A percentile compares a stretch with the other conserved stretches of the same genome.
Evolutionary conservation across 1,140 invertebrate genomes (phyloP).

Genomic region (Drosophila simulans): DNA sequence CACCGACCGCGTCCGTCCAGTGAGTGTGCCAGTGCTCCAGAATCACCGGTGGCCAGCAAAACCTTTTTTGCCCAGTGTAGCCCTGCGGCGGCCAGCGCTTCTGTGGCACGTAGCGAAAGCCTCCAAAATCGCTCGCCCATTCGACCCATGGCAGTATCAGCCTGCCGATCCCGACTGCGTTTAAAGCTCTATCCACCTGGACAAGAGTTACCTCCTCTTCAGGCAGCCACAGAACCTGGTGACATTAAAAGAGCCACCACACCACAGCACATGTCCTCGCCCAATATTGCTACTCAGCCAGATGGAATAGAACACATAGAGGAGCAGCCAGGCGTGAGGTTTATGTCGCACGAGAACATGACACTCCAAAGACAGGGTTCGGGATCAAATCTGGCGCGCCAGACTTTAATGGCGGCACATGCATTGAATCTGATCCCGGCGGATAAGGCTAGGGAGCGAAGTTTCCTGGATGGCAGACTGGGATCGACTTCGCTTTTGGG

Average conservation of each 20-base stretch:
- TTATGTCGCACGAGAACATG: constrained; percentile 83
- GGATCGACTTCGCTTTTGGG: constrained; percentile 92
- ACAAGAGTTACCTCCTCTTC: constrained; percentile 66
- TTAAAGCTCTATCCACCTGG: constrained; percentile 81
- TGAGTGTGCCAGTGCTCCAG: constrained; percentile 79
- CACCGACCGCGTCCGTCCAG: constrained; percentile 60
- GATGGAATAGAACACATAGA: constrained; percentile 45
- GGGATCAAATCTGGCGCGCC: constrained; percentile 86
- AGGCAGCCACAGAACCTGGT: constrained; percentile 32
- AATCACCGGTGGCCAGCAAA: constrained; percentile 76
- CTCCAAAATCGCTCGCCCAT: constrained; percentile 70
- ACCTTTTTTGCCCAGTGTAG: constrained; percentile 63
- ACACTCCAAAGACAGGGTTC: constrained; percentile 67
- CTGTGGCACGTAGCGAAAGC: constrained; percentile 61
- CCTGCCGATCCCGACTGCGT: constrained; percentile 78
- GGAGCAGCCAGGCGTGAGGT: constrained; percentile 58
- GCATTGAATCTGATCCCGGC: constrained; percentile 92
- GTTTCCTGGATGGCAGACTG: constrained; percentile 91
- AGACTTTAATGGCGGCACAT: constrained; percentile 90
- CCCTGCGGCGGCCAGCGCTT: constrained; percentile 32
- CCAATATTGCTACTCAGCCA: constrained; percentile 80
- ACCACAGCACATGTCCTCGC: constrained; percentile 83
- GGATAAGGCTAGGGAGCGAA: constrained; percentile 91
- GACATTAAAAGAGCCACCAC: constrained; percentile 69
- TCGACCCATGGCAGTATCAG: constrained; percentile 77